Evolutionary conservation across 2,888 invertebrate species (phyloP).

Genomic region (Leptopilina drosophilae): DNA sequence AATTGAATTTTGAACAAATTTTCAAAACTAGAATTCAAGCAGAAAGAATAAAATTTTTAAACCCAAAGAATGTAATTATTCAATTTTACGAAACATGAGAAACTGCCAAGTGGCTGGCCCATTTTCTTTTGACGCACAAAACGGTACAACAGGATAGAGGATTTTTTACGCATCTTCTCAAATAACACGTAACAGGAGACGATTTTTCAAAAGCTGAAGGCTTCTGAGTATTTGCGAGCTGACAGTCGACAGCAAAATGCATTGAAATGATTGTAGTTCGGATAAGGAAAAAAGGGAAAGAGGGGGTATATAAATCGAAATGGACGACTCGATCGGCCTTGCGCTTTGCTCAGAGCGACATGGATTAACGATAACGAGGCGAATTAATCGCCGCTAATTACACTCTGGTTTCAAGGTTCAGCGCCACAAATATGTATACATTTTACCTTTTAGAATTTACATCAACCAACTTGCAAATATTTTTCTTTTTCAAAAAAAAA

Average conservation of each 20-base stretch:
- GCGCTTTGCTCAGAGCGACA: slow-evolving; percentile 26
- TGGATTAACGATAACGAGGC: slow-evolving; percentile 38
- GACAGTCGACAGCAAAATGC: background rate
- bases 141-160: background rate
- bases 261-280: slow-evolving; percentile 32
- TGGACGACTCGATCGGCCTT: slow-evolving; percentile 31
- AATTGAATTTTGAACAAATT: background rate
- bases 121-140: background rate
- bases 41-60: too few species aligned
- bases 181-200: slow-evolving; percentile 26
- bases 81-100: slow-evolving; percentile 7
- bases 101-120: slow-evolving; percentile 25
- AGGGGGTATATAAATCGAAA: background rate
- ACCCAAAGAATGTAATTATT: too few species aligned
- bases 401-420: slow-evolving; percentile 29
- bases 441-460: slow-evolving; percentile 13
- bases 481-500: background rate
- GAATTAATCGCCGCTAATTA: slow-evolving; percentile 38
- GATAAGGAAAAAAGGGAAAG: slow-evolving; percentile 26
- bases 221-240: slow-evolving; percentile 14
- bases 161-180: slow-evolving; percentile 7
- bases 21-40: too few species aligned
- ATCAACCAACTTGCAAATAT: background rate
- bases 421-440: slow-evolving; percentile 32
- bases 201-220: slow-evolving; percentile 11